Conservation (phyloP, 2,113 vertebrate species). For the Macaca fascicularis region T2T-MFA8v1.1 NC_088377.1:92586001-92586500, state of each 20-base stretch:
- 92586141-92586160: neutral
- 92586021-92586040: neutral
- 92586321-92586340: no score
- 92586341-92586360: neutral
- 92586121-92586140: neutral
- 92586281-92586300: neutral
- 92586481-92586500: neutral
- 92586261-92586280: neutral
- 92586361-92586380: neutral
- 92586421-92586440: slow-evolving; percentile 22
- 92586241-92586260: neutral
- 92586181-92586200: neutral
- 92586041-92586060: neutral
- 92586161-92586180: neutral
- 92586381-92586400: neutral
- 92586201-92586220: neutral
- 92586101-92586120: neutral
- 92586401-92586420: neutral
- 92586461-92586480: neutral
- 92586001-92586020: slow-evolving; percentile 43
- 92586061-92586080: neutral
- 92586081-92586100: neutral
- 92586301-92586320: neutral
- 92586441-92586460: neutral
- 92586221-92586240: neutral